phyloP scores from a whole-genome alignment of 1,140 invertebrate species.

The Contarinia nasturtii region DNA sequence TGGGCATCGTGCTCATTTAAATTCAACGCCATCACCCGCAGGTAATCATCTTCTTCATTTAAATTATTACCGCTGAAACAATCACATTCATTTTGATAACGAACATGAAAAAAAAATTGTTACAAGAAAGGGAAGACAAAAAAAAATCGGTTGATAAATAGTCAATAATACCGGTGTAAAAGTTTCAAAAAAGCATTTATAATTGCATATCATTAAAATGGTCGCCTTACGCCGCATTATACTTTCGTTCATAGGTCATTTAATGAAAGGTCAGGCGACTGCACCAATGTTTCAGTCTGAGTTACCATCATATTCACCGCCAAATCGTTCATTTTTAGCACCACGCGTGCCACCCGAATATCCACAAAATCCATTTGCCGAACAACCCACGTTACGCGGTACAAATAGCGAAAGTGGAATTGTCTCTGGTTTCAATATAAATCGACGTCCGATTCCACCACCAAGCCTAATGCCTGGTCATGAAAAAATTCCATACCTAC shows the following conservation, averaged over 20 bases:
- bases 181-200: background rate
- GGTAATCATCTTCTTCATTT: conserved; percentile 18
- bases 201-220: background rate
- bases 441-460: conserved; percentile 48
- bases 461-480: conserved; percentile 54
- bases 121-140: too few relatives aligned
- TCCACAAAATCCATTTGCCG: conserved; percentile 52
- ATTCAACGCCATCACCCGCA: conserved; percentile 19
- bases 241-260: conserved; percentile 9
- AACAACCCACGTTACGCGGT: conserved; percentile 61
- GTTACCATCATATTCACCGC: conserved; percentile 60
- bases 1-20: conserved; percentile 16
- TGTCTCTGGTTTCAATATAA: conserved; percentile 32
- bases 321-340: conserved; percentile 53
- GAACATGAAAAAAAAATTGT: too few relatives aligned
- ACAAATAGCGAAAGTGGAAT: conserved; percentile 28
- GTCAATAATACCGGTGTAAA: too few relatives aligned
- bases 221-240: background rate
- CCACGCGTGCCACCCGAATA: conserved; percentile 59
- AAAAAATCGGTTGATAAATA: too few relatives aligned
- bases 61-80: background rate
- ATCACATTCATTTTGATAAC: background rate
- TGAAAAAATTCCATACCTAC: conserved; percentile 59
- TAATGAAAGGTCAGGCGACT: conserved; percentile 24
- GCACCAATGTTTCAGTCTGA: conserved; percentile 33